phyloP scores from a whole-genome alignment of 1,140 invertebrate species.

The Camponotus pennsylvanicus region DNA sequence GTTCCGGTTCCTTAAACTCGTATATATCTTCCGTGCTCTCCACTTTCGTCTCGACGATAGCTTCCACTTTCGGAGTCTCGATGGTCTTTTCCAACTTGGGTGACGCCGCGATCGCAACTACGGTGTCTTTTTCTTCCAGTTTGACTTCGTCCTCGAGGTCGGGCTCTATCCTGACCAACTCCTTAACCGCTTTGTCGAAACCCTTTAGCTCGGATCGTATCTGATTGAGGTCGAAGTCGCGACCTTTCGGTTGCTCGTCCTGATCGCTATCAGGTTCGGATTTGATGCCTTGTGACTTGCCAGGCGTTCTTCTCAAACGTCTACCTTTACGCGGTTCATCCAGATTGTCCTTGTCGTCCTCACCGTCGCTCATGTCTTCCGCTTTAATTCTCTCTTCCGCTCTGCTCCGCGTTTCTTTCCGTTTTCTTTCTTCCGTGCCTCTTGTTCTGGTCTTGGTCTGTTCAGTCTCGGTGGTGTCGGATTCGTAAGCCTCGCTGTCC shows the following conservation, averaged over 20 bases:
- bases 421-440: constrained; percentile 80
- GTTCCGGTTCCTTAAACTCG: constrained; percentile 95
- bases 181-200: constrained; percentile 89
- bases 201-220: constrained; percentile 94
- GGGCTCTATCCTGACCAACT: constrained; percentile 78
- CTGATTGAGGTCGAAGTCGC: constrained; percentile 94
- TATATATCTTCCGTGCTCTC: constrained; percentile 91
- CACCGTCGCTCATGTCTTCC: constrained; percentile 83
- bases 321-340: constrained; percentile 82
- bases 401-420: constrained; percentile 81
- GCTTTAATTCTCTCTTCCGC: constrained; percentile 83
- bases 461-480: constrained; percentile 80
- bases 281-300: constrained; percentile 80
- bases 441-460: constrained; percentile 77
- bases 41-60: constrained; percentile 75
- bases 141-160: constrained; percentile 77
- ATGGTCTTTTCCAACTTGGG: constrained; percentile 74
- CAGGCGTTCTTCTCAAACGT: constrained; percentile 77
- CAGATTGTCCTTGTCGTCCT: constrained; percentile 81
- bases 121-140: constrained; percentile 76
- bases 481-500: constrained; percentile 84
- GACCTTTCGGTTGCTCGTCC: constrained; percentile 87
- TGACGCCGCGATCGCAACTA: constrained; percentile 3
- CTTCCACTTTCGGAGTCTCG: constrained; percentile 76
- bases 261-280: constrained; percentile 82